Percentiles rank a stretch among this genome's conserved stretches.
phyloP scores from a whole-genome alignment of 2,797 vertebrate genomes.

The Channallabes apus region DNA sequence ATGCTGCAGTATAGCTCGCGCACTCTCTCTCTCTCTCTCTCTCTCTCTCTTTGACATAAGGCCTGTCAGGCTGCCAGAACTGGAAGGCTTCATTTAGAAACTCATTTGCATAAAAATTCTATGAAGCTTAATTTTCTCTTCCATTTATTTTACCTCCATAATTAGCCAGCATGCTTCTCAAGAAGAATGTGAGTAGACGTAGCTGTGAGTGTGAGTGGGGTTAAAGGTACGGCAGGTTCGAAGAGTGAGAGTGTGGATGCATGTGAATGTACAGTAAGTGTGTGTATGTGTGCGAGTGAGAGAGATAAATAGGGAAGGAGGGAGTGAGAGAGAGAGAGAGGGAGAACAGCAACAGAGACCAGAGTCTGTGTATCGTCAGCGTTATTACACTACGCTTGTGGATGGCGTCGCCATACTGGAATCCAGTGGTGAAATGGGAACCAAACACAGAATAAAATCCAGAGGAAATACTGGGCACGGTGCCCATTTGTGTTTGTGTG shows the following conservation, averaged over 20 bases:
- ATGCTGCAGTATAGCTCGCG: not conserved
- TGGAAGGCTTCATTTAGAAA: constrained; percentile 56
- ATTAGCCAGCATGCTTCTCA: constrained; percentile 47
- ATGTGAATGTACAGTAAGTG: not conserved
- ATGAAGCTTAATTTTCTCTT: constrained; percentile 56
- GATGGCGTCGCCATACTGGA: constrained; percentile 40
- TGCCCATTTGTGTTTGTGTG: constrained; percentile 15
- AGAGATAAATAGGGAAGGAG: not conserved
- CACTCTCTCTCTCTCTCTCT: not conserved
- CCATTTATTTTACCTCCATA: constrained; percentile 55
- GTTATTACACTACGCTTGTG: constrained; percentile 37
- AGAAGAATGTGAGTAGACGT: constrained; percentile 22
- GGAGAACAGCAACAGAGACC: not conserved
- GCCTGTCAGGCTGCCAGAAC: constrained; percentile 47
- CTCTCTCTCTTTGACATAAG: constrained; percentile 42
- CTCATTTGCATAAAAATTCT: constrained; percentile 61
- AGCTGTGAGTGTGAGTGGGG: not conserved
- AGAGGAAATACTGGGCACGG: constrained; percentile 43
- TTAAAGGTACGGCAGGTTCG: not conserved
- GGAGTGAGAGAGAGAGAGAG: not conserved
- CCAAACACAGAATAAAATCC: constrained; percentile 40
- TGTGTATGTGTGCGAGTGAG: not conserved
- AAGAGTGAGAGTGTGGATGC: not conserved
- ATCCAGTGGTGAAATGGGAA: constrained; percentile 48
- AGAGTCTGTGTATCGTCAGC: constrained; percentile 38